A percentile compares a stretch with the other conserved stretches of the same genome.
Conservation (phyloP, 2,888 invertebrate genomes). For the Tinea pellionella region DNA sequence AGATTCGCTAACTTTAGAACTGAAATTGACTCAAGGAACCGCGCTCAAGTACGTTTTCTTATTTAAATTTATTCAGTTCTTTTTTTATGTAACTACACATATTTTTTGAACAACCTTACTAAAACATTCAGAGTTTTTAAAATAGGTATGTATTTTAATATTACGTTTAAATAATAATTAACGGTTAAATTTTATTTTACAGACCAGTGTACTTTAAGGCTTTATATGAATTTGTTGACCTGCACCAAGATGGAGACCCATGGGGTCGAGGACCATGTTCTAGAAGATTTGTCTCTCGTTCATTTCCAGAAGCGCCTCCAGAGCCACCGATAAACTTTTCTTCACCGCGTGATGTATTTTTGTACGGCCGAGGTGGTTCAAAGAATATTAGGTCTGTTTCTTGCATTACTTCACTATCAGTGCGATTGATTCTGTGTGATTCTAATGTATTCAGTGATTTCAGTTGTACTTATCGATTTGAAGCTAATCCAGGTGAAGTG, state of each 20-base stretch:
- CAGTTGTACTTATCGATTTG: constrained; percentile 89
- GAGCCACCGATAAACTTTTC: constrained; percentile 82
- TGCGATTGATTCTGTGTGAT: neutral
- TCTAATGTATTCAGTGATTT: constrained; percentile 22
- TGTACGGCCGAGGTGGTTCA: constrained; percentile 87
- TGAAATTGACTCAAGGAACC: constrained; percentile 84
- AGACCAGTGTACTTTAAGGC: constrained; percentile 88
- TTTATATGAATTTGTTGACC: constrained; percentile 88
- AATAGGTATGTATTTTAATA: no score
- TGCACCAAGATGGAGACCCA: constrained; percentile 86
- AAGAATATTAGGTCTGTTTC: constrained; percentile 76
- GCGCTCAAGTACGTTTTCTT: constrained; percentile 76
- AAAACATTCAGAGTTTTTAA: no score
- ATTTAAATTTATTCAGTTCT: neutral
- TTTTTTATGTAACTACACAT: neutral
- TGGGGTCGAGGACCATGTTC: constrained; percentile 81
- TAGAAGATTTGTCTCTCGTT: constrained; percentile 78
- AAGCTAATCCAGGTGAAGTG: constrained; percentile 84
- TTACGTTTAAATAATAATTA: no score
- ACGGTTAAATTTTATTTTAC: constrained; percentile 22
- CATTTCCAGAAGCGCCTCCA: constrained; percentile 61
- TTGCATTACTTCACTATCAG: neutral
- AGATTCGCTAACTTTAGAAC: constrained; percentile 82
- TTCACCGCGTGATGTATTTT: constrained; percentile 84
- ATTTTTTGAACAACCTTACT: neutral